A percentile compares a stretch with the other conserved stretches of the same genome.
phyloP scores from a whole-genome alignment of 2,797 vertebrate species.

The Ptychadena robeensis region DNA sequence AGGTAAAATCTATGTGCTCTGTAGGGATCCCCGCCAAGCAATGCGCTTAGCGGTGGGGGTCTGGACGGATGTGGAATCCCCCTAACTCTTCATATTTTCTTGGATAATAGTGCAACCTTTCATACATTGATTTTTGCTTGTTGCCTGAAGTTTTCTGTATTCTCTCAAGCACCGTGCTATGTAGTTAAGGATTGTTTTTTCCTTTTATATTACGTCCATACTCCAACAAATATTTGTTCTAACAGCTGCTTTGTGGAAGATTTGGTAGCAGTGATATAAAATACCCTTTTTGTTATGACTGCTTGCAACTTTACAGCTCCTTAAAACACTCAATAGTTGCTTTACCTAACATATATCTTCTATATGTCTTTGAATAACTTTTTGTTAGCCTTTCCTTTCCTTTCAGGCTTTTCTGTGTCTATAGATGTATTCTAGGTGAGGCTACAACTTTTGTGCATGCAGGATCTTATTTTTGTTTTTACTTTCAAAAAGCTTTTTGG shows the following conservation, averaged over 20 bases:
- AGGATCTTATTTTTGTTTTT: no score
- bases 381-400: background rate
- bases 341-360: background rate
- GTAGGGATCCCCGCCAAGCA: no score
- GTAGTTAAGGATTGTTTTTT: background rate
- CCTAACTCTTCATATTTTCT: no score
- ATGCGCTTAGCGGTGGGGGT: no score
- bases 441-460: no score
- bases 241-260: background rate
- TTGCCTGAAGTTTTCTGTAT: slow-evolving; percentile 1
- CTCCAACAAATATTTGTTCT: background rate
- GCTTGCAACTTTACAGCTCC: background rate
- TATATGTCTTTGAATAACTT: background rate
- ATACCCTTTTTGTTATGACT: background rate
- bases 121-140: background rate
- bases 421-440: background rate
- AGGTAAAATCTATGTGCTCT: no score
- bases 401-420: background rate
- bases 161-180: background rate
- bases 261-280: background rate
- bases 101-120: background rate
- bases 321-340: background rate
- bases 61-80: no score
- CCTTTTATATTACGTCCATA: background rate
- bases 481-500: no score